Conservation (phyloP, 2,888 invertebrate species). For the Hoplodrina blanda region DNA sequence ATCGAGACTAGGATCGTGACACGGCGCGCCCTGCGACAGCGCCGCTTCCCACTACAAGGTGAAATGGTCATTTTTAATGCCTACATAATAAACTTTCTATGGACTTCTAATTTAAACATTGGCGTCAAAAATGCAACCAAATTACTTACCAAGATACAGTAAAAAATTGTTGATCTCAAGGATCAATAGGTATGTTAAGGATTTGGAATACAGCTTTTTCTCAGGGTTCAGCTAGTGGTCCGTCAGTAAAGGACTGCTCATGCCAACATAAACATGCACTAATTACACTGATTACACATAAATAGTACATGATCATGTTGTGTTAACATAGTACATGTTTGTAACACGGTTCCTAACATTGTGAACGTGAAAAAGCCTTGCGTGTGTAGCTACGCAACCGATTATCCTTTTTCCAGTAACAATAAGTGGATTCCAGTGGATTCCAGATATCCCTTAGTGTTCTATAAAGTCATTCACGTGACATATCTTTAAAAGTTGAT, state of each 20-base stretch:
- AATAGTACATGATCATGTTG: not conserved
- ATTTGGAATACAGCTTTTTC: too few species aligned
- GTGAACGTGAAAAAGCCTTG: not conserved
- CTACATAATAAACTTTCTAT: slow-evolving; percentile 65
- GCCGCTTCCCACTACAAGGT: slow-evolving; percentile 56
- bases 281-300: too few species aligned
- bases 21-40: slow-evolving; percentile 66
- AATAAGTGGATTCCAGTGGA: not conserved
- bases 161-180: not conserved
- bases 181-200: too few species aligned
- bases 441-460: not conserved
- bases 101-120: slow-evolving; percentile 26
- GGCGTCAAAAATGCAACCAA: not conserved
- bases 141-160: not conserved
- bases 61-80: slow-evolving; percentile 61
- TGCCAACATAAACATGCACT: too few species aligned
- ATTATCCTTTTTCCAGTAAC: slow-evolving; percentile 1
- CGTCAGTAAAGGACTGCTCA: too few species aligned
- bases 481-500: not conserved
- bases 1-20: slow-evolving; percentile 77
- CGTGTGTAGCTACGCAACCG: not conserved
- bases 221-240: not conserved
- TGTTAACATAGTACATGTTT: too few species aligned
- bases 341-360: not conserved
- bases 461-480: not conserved